Evolutionary conservation across 2,113 vertebrate genomes (phyloP), one percentile per base, ranked within the genome.

Genomic region (Eubucco bourcierii): DNA sequence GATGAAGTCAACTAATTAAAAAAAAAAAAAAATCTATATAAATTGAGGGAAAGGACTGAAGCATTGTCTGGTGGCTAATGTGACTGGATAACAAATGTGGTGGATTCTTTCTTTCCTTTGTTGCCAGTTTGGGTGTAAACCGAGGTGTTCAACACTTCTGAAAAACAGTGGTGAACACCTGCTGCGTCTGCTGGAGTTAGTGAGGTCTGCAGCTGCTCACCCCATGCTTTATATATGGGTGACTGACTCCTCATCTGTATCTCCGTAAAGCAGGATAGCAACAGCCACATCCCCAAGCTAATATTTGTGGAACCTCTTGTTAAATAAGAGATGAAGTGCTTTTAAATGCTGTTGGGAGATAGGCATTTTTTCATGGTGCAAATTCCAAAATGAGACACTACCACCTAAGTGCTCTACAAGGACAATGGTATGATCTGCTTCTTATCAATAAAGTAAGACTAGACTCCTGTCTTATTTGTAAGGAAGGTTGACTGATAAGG

Each of bases 151-250:
- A 85, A 41, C 12, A 12, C 23, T 58, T 4, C 58, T 87, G 92
- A 83, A 85, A 17, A 1, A 76, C 94, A 86, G 95, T 96, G 94
- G 78, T 16, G 84, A 95, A 94, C 93, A 96, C 84, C 94, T 94
- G 93, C 94, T 95, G 94, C 7, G 44, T 80, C 85, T 80, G 75
- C 92, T 80, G 92, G 27, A 46, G 79, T 46, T 23, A n/a, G 72
- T 34, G 74, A 47, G 84, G 71, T 64, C 75, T 77, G 84, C 94
- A 94, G 89, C 93, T 94, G 91, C 84, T 65, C 5, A 0, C 29
- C 28, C 72, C 25, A 19, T 0, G 0, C 71, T 90, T 95, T 80
- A 50, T 58, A 27, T 60, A 55, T 0, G 10, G 70, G 60, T 0
- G 2, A 60, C 4, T 73, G 75, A 37, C 59, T 80, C 44, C 84